phyloP scores from a whole-genome alignment of 2,797 vertebrate genomes.

The Neoniphon sammara region DNA sequence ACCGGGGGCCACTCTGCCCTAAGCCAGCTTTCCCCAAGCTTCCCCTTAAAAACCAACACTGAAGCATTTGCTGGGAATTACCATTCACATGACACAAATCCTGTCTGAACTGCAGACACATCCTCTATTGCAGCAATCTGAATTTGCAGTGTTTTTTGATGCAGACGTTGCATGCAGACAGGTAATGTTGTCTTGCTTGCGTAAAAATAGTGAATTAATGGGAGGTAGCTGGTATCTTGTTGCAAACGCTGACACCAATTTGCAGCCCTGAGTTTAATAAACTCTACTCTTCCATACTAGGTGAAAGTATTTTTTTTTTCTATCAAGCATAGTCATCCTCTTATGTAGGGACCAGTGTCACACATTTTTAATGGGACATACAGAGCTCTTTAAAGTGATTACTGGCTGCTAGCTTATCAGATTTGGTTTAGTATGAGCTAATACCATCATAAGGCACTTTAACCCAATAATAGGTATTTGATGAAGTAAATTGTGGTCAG shows the following conservation, averaged over 20 bases:
- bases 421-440: constrained; percentile 71
- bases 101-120: constrained; percentile 42
- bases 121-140: constrained; percentile 23
- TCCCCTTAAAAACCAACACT: constrained; percentile 41
- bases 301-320: constrained; percentile 11
- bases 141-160: constrained; percentile 25
- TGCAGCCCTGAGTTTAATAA: background rate
- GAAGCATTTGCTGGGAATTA: constrained; percentile 69
- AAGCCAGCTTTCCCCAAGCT: constrained; percentile 68
- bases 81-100: constrained; percentile 66
- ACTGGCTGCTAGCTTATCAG: constrained; percentile 70
- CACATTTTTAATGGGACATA: constrained; percentile 67
- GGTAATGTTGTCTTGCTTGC: background rate
- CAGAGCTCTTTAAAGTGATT: constrained; percentile 67
- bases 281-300: background rate
- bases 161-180: background rate
- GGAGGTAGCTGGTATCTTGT: background rate
- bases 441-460: constrained; percentile 76
- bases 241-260: background rate
- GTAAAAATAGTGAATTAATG: background rate
- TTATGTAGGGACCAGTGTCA: constrained; percentile 42
- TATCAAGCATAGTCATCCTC: constrained; percentile 12
- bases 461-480: constrained; percentile 75
- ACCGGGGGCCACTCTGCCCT: constrained; percentile 34
- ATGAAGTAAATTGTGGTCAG: constrained; percentile 67